Conservation (phyloP, 2,113 vertebrate species). For the Aptenodytes forsteri region DNA sequence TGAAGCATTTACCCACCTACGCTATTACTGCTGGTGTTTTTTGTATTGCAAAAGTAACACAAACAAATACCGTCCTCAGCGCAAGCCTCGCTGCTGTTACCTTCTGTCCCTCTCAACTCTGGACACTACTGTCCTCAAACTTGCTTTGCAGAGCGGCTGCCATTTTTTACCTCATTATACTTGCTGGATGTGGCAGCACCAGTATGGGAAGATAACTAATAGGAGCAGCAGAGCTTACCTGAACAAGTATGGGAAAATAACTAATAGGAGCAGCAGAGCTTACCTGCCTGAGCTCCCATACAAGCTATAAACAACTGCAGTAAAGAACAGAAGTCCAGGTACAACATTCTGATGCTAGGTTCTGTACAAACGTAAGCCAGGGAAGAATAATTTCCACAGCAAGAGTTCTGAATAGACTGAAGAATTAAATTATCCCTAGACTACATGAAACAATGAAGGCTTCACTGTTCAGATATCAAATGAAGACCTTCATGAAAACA, state of each 20-base stretch:
- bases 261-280: not conserved
- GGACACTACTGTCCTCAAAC: not conserved
- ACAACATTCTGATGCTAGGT: not conserved
- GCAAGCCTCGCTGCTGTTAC: not conserved
- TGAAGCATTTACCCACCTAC: not conserved
- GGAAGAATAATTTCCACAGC: not conserved
- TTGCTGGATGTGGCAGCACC: not conserved
- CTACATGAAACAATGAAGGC: not conserved
- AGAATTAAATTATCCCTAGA: not conserved
- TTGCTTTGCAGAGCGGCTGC: not conserved
- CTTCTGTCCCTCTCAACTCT: not conserved
- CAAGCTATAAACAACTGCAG: not conserved
- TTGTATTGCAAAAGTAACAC: not conserved
- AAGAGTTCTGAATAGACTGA: not conserved
- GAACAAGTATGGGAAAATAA: not conserved
- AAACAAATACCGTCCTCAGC: not conserved
- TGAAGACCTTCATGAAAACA: not conserved
- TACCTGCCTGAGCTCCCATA: not conserved
- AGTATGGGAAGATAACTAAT: not conserved
- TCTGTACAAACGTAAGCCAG: not conserved
- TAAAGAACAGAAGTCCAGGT: not conserved
- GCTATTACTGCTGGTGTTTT: not conserved
- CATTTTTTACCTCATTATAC: not conserved
- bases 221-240: not conserved
- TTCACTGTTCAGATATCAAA: not conserved